Evolutionary conservation across 2,888 invertebrate species (phyloP).

Genomic region (Atrina japonica): DNA sequence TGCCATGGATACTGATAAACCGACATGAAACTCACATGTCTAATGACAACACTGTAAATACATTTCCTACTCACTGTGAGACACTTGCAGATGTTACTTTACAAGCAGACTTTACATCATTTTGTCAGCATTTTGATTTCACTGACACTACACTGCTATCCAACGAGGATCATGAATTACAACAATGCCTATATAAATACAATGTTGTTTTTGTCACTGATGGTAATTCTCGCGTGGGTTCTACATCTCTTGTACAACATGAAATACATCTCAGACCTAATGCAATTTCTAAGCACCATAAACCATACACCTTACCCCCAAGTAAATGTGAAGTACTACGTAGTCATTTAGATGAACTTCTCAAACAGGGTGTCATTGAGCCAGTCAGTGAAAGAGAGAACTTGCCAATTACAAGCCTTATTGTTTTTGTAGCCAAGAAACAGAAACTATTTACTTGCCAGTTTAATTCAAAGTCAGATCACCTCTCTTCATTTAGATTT

Average conservation of each 20-base stretch:
- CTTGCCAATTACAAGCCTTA: constrained; percentile 40
- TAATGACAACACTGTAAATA: no score
- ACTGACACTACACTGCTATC: neutral
- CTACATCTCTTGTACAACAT: constrained; percentile 19
- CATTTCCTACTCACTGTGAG: no score
- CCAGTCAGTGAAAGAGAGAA: constrained; percentile 35
- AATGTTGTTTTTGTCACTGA: constrained; percentile 14
- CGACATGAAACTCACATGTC: no score
- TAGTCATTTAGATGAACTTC: constrained; percentile 40
- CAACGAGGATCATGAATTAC: neutral
- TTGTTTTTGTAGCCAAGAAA: constrained; percentile 43
- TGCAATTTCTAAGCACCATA: no score
- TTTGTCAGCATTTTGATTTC: constrained; percentile 8
- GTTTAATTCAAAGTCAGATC: no score
- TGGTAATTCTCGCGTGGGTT: neutral
- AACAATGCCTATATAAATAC: constrained; percentile 3
- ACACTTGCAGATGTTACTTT: no score
- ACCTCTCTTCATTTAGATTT: no score
- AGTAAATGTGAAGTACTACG: constrained; percentile 29
- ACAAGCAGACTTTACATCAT: neutral
- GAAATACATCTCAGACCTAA: constrained; percentile 18
- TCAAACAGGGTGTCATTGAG: constrained; percentile 39
- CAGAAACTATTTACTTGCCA: no score
- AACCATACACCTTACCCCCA: no score
- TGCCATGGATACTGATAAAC: no score